Base-by-base conservation (phyloP, 2,888 invertebrate genomes). In the Hemaris fuciformis region DNA sequence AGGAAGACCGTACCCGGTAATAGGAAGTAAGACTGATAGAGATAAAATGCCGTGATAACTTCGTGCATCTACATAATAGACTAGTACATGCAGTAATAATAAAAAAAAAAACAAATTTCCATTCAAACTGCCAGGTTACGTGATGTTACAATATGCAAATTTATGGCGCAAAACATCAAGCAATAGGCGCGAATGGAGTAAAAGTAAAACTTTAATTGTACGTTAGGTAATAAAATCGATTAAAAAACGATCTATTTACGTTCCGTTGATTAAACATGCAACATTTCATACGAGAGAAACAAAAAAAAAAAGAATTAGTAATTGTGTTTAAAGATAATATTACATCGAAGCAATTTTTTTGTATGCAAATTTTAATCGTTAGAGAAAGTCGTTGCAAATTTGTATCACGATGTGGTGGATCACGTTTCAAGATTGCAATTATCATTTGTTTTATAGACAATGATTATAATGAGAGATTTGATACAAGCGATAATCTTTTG, bases 181-280 rank as follows among this genome's bases (percentile, higher is more conserved):
- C 66, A 65, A 18, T 65, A 60, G 65, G 65, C 69, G 67, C 69
- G 69, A 68, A 67, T 60, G 65, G 65, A 77, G 83, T 87, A 88
- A 89, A 85, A 87, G 87, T 83, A 84, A 85, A 84, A 76, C 72
- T 80, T 76, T 87, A 88, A 88, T 87, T 84, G 73, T 69, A 65
- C 69, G 68, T 68, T 75, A 72, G 70, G 74, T 76, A 79, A 53
- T 53, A 31, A 53, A 53, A 79, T 78, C 70, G 75, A 74, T 71
- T 70, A 70, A 77, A 67, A 42, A 53, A 64, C 64, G 72, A 72
- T 71, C 68, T 66, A 69, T 70, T 71, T 67, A 73, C 74, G 74
- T 80, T 79, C 75, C 76, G 71, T 61, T 75, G 71, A 69, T 74
- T 77, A 71, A 78, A 70, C 75, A 67, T 72, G 65, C 66, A 71